These are phyloP conservation scores for Lasiurus borealis DNA, from an alignment of 2,113 vertebrate species.

Conservation along the genomic window DNA sequence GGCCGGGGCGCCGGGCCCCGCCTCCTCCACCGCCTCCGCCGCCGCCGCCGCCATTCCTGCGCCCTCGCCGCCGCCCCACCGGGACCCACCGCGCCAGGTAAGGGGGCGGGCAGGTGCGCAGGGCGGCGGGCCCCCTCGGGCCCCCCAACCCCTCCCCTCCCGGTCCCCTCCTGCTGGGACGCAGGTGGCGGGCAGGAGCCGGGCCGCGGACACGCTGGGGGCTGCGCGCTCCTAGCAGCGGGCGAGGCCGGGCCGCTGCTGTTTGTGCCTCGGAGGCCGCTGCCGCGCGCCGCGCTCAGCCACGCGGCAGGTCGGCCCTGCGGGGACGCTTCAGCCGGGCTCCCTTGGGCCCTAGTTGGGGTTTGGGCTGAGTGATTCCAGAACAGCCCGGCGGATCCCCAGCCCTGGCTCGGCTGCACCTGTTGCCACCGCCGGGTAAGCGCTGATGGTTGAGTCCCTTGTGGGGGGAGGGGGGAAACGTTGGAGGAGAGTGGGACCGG, in stretches of 20 bases:
- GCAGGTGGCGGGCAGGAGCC: constrained; percentile 49
- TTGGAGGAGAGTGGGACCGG: neutral
- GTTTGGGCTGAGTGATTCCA: constrained; percentile 31
- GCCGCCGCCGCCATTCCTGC: constrained; percentile 57
- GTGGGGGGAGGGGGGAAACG: neutral
- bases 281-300: constrained; percentile 47
- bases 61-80: neutral
- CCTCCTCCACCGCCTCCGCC: neutral
- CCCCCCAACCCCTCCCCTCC: neutral
- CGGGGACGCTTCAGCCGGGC: neutral
- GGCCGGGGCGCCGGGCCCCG: neutral
- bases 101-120: constrained; percentile 69
- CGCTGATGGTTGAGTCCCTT: constrained; percentile 1
- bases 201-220: neutral
- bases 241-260: too few relatives aligned
- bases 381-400: constrained; percentile 22
- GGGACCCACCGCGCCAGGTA: constrained; percentile 67
- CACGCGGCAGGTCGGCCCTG: constrained; percentile 64
- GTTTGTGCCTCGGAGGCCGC: neutral
- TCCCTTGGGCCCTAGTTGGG: neutral
- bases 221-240: too few relatives aligned
- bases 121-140: neutral
- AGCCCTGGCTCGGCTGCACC: constrained; percentile 76
- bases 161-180: neutral
- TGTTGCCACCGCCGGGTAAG: constrained; percentile 76